A percentile compares a stretch with the other conserved stretches of the same genome.
phyloP scores from a whole-genome alignment of 2,888 invertebrate species.

The Mystacides longicornis region DNA sequence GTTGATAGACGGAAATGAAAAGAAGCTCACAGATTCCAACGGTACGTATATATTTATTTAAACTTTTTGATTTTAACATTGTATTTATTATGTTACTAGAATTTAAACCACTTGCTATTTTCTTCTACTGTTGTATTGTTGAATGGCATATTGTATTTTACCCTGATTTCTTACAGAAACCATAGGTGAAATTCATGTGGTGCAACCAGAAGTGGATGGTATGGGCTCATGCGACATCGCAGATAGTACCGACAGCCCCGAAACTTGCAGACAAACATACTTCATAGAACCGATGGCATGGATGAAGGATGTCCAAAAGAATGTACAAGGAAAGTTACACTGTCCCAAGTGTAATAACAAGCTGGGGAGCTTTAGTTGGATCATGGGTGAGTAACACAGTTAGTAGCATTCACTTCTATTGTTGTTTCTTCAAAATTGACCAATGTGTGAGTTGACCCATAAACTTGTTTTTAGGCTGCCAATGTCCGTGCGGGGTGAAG shows the following conservation, averaged over 20 bases:
- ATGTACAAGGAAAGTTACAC: constrained; percentile 72
- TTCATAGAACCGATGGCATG: constrained; percentile 87
- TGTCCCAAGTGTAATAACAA: constrained; percentile 81
- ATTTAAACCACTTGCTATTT: neutral
- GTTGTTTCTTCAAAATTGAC: no score
- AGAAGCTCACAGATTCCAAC: constrained; percentile 15
- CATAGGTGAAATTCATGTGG: constrained; percentile 1
- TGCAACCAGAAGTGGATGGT: constrained; percentile 12
- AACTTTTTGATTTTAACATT: neutral
- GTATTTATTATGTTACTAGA: neutral
- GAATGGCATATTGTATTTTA: neutral
- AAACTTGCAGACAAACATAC: constrained; percentile 63
- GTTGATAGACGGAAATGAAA: neutral
- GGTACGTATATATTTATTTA: constrained; percentile 3
- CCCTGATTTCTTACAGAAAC: neutral
- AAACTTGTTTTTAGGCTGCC: constrained; percentile 52
- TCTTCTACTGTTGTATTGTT: neutral
- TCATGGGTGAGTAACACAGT: no score
- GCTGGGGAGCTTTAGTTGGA: constrained; percentile 87
- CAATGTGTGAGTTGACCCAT: no score
- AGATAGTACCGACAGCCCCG: constrained; percentile 33
- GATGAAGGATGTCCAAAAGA: constrained; percentile 70
- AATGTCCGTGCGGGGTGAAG: constrained; percentile 84
- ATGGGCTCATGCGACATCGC: constrained; percentile 28
- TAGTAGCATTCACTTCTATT: no score